phyloP scores from a whole-genome alignment of 2,797 vertebrate genomes.

The Gallinago nigripennis region DNA sequence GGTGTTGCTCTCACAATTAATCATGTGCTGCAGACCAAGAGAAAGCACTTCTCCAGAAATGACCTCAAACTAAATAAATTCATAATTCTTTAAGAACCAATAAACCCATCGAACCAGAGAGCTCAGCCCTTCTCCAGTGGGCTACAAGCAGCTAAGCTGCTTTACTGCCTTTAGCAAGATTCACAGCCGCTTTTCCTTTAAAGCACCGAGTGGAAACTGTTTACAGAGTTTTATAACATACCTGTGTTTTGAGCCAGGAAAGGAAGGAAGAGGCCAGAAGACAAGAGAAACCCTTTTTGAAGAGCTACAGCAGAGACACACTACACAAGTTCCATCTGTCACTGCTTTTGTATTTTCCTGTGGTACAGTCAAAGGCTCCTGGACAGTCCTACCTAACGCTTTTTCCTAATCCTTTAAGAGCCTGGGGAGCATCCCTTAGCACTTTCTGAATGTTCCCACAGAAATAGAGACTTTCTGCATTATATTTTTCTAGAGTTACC shows the following conservation, averaged over 20 bases:
- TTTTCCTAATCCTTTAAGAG: neutral
- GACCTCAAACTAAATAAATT: slow-evolving; percentile 31
- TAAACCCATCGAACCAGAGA: neutral
- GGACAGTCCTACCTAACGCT: neutral
- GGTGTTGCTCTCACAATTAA: neutral
- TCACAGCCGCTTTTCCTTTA: neutral
- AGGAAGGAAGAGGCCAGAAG: neutral
- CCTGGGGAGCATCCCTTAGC: neutral
- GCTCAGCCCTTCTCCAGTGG: neutral
- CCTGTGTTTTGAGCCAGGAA: neutral
- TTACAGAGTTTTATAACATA: neutral
- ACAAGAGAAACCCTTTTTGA: neutral
- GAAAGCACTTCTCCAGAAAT: neutral
- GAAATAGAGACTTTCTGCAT: neutral
- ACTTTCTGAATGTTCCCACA: neutral
- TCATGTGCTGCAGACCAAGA: neutral
- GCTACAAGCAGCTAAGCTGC: neutral
- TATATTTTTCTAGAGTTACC: neutral
- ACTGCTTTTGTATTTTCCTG: neutral
- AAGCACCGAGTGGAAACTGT: neutral
- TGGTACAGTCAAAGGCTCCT: neutral
- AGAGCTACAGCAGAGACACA: neutral
- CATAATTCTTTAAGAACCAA: slow-evolving; percentile 38
- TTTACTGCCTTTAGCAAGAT: neutral
- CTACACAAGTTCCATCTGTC: neutral